Conservation (phyloP, 2,113 vertebrate genomes). For the Tiliqua scincoides region DNA sequence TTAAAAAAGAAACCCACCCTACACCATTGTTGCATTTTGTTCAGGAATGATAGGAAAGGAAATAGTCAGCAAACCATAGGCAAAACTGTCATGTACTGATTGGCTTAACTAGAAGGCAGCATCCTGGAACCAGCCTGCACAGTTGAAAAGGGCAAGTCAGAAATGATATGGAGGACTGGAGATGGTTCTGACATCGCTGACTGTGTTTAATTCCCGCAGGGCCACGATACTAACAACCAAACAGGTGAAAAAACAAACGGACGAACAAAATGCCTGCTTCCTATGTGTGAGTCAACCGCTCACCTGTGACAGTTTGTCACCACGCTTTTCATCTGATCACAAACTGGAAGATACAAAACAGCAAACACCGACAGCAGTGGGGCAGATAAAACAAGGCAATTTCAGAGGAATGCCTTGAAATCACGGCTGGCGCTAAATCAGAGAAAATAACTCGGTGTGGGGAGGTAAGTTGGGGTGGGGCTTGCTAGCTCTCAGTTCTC, state of each 20-base stretch:
- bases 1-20: background rate
- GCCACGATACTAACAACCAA: background rate
- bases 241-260: background rate
- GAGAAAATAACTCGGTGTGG: background rate
- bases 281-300: background rate
- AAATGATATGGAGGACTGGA: background rate
- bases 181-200: background rate
- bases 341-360: background rate
- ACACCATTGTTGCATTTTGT: background rate
- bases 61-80: background rate
- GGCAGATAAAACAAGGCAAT: background rate
- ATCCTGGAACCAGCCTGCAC: background rate
- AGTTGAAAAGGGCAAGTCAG: background rate
- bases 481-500: no score
- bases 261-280: background rate
- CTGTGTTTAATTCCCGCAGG: background rate
- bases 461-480: no score
- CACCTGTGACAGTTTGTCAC: background rate
- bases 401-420: background rate
- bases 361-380: background rate
- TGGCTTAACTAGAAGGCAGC: background rate
- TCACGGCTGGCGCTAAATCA: background rate
- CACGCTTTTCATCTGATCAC: background rate
- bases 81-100: background rate
- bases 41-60: background rate